Evolutionary conservation across 2,113 vertebrate genomes (phyloP), one percentile per base, ranked within the genome.

Genomic region (Upupa epops): DNA sequence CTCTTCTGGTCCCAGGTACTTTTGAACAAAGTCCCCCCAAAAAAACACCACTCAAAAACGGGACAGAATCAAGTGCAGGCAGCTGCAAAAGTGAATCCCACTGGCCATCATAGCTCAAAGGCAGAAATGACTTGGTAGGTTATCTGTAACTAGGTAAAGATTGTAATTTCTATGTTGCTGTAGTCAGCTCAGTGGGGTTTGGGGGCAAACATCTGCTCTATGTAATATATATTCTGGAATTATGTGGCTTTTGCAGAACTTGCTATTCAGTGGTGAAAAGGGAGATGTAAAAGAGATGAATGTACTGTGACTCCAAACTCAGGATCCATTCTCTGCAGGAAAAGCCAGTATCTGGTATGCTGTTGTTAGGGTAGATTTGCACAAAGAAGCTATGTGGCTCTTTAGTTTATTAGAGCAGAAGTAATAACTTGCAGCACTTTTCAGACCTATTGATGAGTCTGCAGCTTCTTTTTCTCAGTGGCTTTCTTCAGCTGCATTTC

Each of bases 161-260:
- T 97, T 98, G 95, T 98, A 98, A 98, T 98, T 98, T 97, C 96
- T 97, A 95, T 97, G 24, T 97, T 97, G 96, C 96, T 97, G 95
- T 73, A 97, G 98, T 97, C 97, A 98, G 97, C 97, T 95, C 81
- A 68, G 66, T 88, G 94, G 96, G 97, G 96, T 97, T 95, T 97
- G 75, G 93, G 96, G 96, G 97, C 96, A 97, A 97, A 97, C 96
- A 97, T 95, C 91, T 96, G 32, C 94, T 94, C 76, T 95, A 32
- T 96, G 96, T 96, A 97, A 97, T 96, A 97, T 98, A 97, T 97
- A 98, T 93, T 94, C 96, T 96, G 97, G 94, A 97, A 97, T 97
- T 94, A 75, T 98, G 98, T 34, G 97, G 98, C 90, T 98, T 98
- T 97, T 97, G 52, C 85, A 81, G 85, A 97, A 96, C 94, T 96